Evolutionary conservation across 1,140 invertebrate genomes (phyloP).

Genomic region (Grapholita molesta): DNA sequence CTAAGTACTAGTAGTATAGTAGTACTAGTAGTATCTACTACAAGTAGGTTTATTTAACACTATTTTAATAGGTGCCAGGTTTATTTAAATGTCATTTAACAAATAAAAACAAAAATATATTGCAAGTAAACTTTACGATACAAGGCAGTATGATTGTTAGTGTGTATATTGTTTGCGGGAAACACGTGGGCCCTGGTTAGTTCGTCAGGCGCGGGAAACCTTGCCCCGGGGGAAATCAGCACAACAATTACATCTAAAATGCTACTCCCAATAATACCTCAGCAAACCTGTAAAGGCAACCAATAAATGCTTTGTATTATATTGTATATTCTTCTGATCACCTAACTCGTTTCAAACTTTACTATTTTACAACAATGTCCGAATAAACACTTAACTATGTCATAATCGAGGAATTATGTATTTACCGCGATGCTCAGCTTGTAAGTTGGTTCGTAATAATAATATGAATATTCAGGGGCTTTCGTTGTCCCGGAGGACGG

Average conservation of each 20-base stretch:
- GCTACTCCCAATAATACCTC: slow-evolving; percentile 58
- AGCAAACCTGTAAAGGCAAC: slow-evolving; percentile 42
- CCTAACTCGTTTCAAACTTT: neutral
- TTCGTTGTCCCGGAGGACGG: slow-evolving; percentile 57
- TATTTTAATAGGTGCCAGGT: too few relatives aligned
- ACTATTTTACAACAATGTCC: neutral
- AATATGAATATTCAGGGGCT: slow-evolving; percentile 65
- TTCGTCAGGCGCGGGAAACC: slow-evolving; percentile 32
- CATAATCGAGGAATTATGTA: slow-evolving; percentile 43
- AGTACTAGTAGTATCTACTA: too few relatives aligned
- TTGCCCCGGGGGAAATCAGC: slow-evolving; percentile 65
- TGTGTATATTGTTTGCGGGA: slow-evolving; percentile 27
- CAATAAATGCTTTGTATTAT: slow-evolving; percentile 22
- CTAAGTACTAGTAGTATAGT: too few relatives aligned
- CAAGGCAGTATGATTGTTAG: slow-evolving; percentile 43
- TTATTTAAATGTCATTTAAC: too few relatives aligned
- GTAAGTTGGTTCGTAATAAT: slow-evolving; percentile 56
- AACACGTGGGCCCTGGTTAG: slow-evolving; percentile 19
- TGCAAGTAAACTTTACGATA: neutral
- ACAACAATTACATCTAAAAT: slow-evolving; percentile 69
- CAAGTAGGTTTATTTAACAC: too few relatives aligned
- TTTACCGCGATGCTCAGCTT: slow-evolving; percentile 50
- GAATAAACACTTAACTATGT: slow-evolving; percentile 29
- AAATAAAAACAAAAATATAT: neutral
- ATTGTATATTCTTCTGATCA: neutral